Base-by-base conservation (phyloP, 1,140 invertebrate genomes). In the Wasmannia auropunctata region DNA sequence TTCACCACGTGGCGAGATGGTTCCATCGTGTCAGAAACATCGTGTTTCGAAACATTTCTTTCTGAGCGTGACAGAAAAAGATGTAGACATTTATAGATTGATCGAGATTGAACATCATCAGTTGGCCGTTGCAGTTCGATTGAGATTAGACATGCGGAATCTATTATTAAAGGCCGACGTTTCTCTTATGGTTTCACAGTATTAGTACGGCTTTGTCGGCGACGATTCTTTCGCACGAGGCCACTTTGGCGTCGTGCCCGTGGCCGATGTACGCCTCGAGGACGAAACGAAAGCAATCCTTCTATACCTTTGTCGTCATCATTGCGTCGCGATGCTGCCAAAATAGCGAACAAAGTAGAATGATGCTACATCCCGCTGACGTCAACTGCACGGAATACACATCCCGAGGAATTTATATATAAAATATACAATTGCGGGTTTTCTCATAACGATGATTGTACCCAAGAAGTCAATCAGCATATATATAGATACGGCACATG, bases 261-360 rank as follows among this genome's bases (percentile, higher is more conserved):
- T 43, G 25, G 67, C 54, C 37, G 67, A 72, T 74, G 67, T 58
- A 54, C 22, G 34, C n/a, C 51, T 16, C 37, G 51, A 34, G 67
- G 67, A 79, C 43, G 43, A 74, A 83, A 83, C 37, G 79, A 81
- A 81, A 81, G 67, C 58, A 22, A 31, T 49, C 54, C 67, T 81
- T 58, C 65, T 46, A 6, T 11, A 51, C 22, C 34, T 58, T 74
- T 34, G 67, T 83, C 79, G 40, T 83, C 67, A 58, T 25, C 65
- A 11, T 81, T 54, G 54, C 77, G 63, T 72, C 49, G 65, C 49
- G 34, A 22, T 22, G 51, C 19, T 16, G 67, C 51, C 51, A 25
- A 83, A 83, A 74, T 83, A 83, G 67, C 79, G 14, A 34, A 83
- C 67, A 83, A 72, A 74, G 79, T 51, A 58, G 51, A 10, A 60